Evolutionary conservation across 2,797 vertebrate species (phyloP).

Genomic region (Sphenodon punctatus): DNA sequence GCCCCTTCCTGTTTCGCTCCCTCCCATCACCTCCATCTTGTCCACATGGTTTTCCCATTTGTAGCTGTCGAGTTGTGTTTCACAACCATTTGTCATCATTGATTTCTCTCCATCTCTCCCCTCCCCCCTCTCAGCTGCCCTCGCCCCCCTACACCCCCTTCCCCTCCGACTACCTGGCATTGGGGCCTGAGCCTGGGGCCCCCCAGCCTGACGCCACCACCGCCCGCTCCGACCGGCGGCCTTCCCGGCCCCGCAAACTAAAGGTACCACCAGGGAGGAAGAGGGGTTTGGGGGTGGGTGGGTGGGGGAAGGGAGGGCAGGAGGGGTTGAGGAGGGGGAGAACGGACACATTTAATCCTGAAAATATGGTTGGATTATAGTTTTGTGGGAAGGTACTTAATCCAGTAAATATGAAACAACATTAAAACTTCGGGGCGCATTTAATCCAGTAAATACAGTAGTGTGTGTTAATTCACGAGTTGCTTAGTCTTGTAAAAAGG

Average conservation of each 20-base stretch:
- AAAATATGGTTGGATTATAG: no score
- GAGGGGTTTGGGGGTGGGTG: not conserved
- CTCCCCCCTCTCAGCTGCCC: constrained; percentile 52
- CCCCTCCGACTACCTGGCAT: constrained; percentile 74
- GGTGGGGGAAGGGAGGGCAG: not conserved
- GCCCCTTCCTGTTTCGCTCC: constrained; percentile 37
- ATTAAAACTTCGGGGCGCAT: no score
- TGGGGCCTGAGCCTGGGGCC: constrained; percentile 68
- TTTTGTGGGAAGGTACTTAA: no score
- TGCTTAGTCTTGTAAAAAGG: not conserved
- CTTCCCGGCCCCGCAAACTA: constrained; percentile 72
- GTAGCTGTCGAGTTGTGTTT: no score
- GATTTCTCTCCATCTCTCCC: constrained; percentile 21
- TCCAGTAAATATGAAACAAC: no score
- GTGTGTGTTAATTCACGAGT: not conserved
- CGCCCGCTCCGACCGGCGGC: constrained; percentile 60
- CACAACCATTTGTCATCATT: no score
- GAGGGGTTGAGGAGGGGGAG: not conserved
- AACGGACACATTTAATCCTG: no score
- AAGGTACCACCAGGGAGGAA: constrained; percentile 63
- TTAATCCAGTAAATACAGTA: no score
- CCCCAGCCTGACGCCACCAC: constrained; percentile 64
- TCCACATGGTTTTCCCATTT: no score
- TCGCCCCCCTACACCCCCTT: constrained; percentile 71
- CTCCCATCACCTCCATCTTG: constrained; percentile 48